phyloP scores from a whole-genome alignment of 2,888 invertebrate genomes.

The Caenorhabditis japonica region DNA sequence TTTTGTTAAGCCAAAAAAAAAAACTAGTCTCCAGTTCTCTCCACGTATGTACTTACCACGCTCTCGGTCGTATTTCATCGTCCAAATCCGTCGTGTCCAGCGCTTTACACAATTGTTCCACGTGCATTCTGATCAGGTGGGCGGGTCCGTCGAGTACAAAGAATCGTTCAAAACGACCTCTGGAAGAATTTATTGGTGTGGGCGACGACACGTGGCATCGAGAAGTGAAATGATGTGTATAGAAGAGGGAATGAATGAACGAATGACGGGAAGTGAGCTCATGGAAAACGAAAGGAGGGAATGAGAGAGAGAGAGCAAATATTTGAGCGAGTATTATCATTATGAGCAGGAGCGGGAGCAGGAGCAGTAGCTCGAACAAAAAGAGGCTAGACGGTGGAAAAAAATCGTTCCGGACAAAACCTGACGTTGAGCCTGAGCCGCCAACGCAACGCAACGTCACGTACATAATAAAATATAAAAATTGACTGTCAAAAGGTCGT shows the following conservation, averaged over 20 bases:
- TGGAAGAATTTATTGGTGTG: too few relatives aligned
- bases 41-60: slow-evolving; percentile 57
- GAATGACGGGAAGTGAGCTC: slow-evolving; percentile 1
- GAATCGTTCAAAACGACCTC: slow-evolving; percentile 62
- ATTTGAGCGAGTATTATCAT: background rate
- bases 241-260: slow-evolving; percentile 1
- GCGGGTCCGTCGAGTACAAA: slow-evolving; percentile 63
- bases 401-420: slow-evolving; percentile 46
- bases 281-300: slow-evolving; percentile 1
- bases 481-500: too few relatives aligned
- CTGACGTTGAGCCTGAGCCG: background rate
- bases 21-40: too few relatives aligned
- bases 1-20: too few relatives aligned
- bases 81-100: slow-evolving; percentile 65
- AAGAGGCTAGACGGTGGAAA: slow-evolving; percentile 14
- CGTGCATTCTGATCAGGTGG: slow-evolving; percentile 66
- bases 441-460: slow-evolving; percentile 7
- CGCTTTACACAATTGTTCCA: slow-evolving; percentile 67
- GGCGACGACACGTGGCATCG: background rate
- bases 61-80: slow-evolving; percentile 61
- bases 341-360: background rate
- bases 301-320: slow-evolving; percentile 10
- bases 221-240: background rate
- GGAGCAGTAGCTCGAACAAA: too few relatives aligned
- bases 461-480: background rate